Evolutionary conservation across 2,113 vertebrate species (phyloP).

Genomic region (Etia nguti): DNA sequence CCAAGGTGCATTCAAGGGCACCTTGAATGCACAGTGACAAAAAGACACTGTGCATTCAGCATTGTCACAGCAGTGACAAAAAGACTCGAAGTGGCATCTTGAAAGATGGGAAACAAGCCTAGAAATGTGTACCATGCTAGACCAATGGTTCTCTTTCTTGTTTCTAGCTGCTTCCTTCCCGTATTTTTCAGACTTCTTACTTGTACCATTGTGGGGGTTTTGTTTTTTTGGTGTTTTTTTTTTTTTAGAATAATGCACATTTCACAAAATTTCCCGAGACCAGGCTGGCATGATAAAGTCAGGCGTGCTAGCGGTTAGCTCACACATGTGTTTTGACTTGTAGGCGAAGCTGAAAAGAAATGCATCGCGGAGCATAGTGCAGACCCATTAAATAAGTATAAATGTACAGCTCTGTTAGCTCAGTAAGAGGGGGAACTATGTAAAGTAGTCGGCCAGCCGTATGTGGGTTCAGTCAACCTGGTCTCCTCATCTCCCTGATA

Average conservation of each 20-base stretch:
- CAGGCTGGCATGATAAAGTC: constrained; percentile 22
- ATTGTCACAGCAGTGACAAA: neutral
- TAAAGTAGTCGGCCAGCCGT: constrained; percentile 64
- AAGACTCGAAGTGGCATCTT: neutral
- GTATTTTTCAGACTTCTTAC: neutral
- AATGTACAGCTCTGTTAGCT: constrained; percentile 35
- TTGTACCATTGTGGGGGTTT: neutral
- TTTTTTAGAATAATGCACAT: constrained; percentile 9
- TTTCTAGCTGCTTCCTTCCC: neutral
- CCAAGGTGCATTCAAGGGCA: neutral
- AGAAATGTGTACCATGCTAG: neutral
- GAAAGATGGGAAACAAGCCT: neutral
- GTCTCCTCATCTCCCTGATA: constrained; percentile 83
- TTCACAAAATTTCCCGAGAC: constrained; percentile 20
- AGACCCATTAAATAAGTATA: constrained; percentile 31
- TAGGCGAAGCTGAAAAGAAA: constrained; percentile 26
- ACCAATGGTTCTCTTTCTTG: neutral
- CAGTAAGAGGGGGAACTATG: constrained; percentile 27
- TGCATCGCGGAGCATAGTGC: neutral
- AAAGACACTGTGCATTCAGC: no score
- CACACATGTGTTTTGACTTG: constrained; percentile 32
- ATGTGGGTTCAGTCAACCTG: constrained; percentile 83
- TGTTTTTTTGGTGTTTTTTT: neutral
- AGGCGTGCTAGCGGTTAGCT: neutral
- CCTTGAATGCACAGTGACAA: no score